Evolutionary conservation across 2,113 vertebrate species (phyloP).

Genomic region (Madoqua kirkii): DNA sequence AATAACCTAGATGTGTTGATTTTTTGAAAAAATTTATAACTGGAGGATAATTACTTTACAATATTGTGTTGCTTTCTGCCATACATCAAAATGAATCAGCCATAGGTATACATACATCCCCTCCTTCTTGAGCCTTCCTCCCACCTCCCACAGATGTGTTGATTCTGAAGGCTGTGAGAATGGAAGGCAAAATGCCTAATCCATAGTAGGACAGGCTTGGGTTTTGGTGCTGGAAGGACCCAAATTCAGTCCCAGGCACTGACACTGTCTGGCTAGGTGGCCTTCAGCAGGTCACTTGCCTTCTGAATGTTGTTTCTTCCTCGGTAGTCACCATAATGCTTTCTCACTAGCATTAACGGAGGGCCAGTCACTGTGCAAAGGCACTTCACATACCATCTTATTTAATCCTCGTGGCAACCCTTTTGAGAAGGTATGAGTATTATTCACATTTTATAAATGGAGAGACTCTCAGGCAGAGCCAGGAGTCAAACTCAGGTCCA

Average conservation of each 20-base stretch:
- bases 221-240: not conserved
- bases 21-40: not conserved
- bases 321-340: not conserved
- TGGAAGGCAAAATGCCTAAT: not conserved
- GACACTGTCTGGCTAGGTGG: not conserved
- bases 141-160: not conserved
- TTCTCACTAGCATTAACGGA: not conserved
- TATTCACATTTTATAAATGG: not conserved
- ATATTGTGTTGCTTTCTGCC: not conserved
- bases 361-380: not conserved
- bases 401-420: not conserved
- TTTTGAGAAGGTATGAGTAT: not conserved
- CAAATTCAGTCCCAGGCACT: not conserved
- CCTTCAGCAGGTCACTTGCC: not conserved
- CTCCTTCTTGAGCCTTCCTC: not conserved
- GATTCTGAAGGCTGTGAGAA: not conserved
- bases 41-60: not conserved
- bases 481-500: not conserved
- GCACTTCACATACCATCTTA: not conserved
- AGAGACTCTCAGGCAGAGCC: not conserved
- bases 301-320: not conserved
- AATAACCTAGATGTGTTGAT: not conserved
- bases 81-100: not conserved
- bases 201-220: not conserved
- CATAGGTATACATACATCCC: not conserved